Evolutionary conservation across 2,797 vertebrate genomes (phyloP), one percentile per base, ranked within the genome.

Genomic region (Diplodus puntazzo): DNA sequence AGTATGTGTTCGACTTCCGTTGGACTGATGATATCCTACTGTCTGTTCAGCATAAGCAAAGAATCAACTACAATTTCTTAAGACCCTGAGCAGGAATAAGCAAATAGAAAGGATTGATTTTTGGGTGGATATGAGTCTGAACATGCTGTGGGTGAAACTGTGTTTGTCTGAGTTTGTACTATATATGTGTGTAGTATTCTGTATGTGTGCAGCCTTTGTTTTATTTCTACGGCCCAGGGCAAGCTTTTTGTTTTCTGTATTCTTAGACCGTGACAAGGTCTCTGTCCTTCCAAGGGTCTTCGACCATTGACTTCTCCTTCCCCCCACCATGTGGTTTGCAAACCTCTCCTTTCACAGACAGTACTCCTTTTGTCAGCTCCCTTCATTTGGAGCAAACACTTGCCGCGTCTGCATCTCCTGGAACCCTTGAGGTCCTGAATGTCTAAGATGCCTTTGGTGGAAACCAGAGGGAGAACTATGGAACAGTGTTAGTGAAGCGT

Each of bases 401-500:
- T 91, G 89, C 81, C n/a, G 52, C 49, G 55, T 92, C 86, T 92
- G 81, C 50, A 9, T 88, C 86, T 88, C 76, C 75, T 65, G 75
- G 69, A 89, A 62, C 83, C 82, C 83, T 88, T 23, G 61, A 87
- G 84, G 88, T 75, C 62, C 62, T 84, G 87, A 69, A 88, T 88
- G 86, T 92, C 90, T 92, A 18, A 71, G 79, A 91, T 89, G 86
- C 91, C 74, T 25, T 89, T 75, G 77, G 87, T 84, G 71, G 79
- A 91, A 92, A 90, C 83, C 88, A 85, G 80, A 88, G 75, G 73
- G 76, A 83, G 81, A 79, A 84, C 84, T 79, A 80, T 91, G 87
- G 88, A 92, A 90, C 86, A 83, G 84, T 89, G 85, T 91, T 88
- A 88, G 90, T 92, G 79, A 77, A 89, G 87, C 92, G 82, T 83